Conservation (phyloP, 2,797 vertebrate genomes). For the Chaenodraco wilsoni region DNA sequence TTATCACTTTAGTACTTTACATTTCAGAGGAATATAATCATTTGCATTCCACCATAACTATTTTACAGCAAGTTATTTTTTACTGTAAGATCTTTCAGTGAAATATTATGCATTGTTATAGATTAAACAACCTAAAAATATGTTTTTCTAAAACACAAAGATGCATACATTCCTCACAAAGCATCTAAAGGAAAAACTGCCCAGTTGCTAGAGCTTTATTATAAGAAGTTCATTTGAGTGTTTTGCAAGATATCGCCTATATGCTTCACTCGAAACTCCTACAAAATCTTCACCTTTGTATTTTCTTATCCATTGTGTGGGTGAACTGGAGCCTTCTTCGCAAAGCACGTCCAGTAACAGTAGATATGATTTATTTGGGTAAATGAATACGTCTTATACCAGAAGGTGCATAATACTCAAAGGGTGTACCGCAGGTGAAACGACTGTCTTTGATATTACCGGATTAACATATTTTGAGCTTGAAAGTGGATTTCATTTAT, state of each 20-base stretch:
- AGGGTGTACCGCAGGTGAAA: slow-evolving; percentile 23
- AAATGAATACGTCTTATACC: slow-evolving; percentile 29
- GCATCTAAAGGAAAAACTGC: background rate
- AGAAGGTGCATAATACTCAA: slow-evolving; percentile 27
- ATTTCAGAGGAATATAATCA: background rate
- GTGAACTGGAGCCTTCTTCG: slow-evolving; percentile 32
- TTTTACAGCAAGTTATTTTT: background rate
- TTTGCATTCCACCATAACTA: background rate
- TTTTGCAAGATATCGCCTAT: slow-evolving; percentile 17
- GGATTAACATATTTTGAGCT: slow-evolving; percentile 59
- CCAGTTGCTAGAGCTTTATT: background rate
- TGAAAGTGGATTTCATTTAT: slow-evolving; percentile 64
- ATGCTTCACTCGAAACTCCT: slow-evolving; percentile 41
- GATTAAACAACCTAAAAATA: background rate
- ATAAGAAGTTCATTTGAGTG: slow-evolving; percentile 14
- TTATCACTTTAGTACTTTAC: background rate
- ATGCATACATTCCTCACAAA: background rate
- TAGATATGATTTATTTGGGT: slow-evolving; percentile 12
- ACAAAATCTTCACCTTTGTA: slow-evolving; percentile 34
- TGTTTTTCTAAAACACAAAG: no score
- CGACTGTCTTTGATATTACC: slow-evolving; percentile 58
- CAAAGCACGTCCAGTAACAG: slow-evolving; percentile 19
- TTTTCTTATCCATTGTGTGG: slow-evolving; percentile 45
- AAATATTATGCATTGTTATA: background rate
- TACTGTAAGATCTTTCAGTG: background rate